A percentile compares a stretch with the other conserved stretches of the same genome.
phyloP scores from a whole-genome alignment of 2,888 invertebrate species.

The Agrilus biguttatus region DNA sequence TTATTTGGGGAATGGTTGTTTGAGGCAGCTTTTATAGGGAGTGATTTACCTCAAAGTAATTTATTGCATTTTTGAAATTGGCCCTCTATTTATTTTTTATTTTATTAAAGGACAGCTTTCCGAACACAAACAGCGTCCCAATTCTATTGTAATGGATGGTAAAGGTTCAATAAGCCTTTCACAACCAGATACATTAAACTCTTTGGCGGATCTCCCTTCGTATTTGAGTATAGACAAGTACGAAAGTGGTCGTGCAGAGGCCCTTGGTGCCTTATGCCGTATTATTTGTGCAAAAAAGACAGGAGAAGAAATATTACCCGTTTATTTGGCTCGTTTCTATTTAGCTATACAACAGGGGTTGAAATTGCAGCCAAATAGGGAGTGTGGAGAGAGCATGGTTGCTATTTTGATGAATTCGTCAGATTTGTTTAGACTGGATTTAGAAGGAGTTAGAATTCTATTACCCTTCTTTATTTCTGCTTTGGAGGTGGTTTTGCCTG shows the following conservation, averaged over 20 bases:
- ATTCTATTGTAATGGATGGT: conserved; percentile 49
- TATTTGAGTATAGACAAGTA: conserved; percentile 63
- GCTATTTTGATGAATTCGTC: conserved; percentile 76
- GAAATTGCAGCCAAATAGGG: conserved; percentile 24
- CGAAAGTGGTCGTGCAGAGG: conserved; percentile 82
- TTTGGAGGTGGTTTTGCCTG: conserved; percentile 79
- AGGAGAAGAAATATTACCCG: conserved; percentile 82
- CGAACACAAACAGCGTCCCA: conserved; percentile 45
- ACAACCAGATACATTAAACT: conserved; percentile 48
- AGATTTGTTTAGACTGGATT: conserved; percentile 77
- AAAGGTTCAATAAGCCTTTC: conserved; percentile 39
- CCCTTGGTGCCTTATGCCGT: conserved; percentile 86
- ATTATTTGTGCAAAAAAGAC: conserved; percentile 94
- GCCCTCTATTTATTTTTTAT: neutral
- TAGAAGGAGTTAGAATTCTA: conserved; percentile 84
- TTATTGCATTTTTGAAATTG: conserved; percentile 1
- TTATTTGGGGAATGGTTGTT: conserved; percentile 94
- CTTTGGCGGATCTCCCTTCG: conserved; percentile 51
- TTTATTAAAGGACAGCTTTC: neutral
- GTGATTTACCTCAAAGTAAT: conserved; percentile 41
- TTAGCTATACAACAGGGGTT: conserved; percentile 82
- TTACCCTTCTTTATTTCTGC: conserved; percentile 83
- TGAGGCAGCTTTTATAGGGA: conserved; percentile 86
- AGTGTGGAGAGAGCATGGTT: conserved; percentile 67
- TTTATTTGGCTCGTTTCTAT: conserved; percentile 88